These are phyloP conservation scores for Emys orbicularis DNA, from an alignment of 2,797 vertebrate species.

Conservation along the genomic window DNA sequence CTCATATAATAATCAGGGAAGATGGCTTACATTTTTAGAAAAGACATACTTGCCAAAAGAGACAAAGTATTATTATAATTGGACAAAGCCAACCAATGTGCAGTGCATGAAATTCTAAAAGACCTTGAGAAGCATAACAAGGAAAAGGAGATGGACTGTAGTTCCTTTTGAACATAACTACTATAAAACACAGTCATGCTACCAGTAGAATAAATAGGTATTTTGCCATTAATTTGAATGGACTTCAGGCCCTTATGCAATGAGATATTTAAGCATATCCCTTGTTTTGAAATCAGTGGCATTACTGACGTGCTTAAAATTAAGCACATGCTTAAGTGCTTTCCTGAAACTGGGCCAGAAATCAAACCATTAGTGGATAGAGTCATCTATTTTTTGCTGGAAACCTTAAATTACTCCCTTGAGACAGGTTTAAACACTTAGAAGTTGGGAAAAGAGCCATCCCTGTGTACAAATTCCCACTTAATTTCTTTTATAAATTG, in stretches of 20 bases:
- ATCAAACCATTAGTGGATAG: neutral
- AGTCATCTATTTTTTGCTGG: neutral
- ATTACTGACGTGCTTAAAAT: neutral
- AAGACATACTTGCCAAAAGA: neutral
- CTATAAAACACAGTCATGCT: neutral
- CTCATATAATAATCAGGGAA: neutral
- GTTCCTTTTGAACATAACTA: neutral
- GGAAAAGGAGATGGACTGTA: neutral
- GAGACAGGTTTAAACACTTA: fast-evolving
- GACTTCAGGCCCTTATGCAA: fast-evolving
- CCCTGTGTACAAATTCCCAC: neutral
- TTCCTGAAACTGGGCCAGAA: neutral
- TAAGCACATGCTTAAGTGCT: neutral
- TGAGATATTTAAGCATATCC: neutral
- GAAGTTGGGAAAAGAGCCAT: neutral
- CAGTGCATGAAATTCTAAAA: neutral
- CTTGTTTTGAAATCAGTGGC: neutral
- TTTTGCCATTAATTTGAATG: neutral
- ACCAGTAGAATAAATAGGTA: neutral
- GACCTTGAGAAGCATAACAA: neutral
- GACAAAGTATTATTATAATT: fast-evolving
- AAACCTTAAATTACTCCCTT: neutral
- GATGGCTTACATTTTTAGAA: neutral
- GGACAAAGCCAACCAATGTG: neutral
- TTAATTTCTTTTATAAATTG: neutral